Conservation (phyloP, 2,797 vertebrate species). For the Acanthornis magna region DNA sequence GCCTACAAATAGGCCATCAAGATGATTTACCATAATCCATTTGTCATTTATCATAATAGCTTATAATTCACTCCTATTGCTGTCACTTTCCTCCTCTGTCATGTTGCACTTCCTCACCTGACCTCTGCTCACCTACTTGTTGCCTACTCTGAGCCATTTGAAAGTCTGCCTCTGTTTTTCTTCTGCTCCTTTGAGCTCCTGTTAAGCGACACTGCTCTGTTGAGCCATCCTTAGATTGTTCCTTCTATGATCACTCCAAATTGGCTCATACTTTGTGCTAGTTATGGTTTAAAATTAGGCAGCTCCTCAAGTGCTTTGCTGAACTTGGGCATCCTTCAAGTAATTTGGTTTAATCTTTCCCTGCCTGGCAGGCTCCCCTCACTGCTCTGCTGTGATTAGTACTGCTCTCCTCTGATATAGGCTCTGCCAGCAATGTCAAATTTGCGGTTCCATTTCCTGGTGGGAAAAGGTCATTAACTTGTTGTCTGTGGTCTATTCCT, state of each 20-base stretch:
- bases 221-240: constrained; percentile 12
- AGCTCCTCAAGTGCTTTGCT: constrained; percentile 16
- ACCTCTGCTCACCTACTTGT: constrained; percentile 4
- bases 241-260: neutral
- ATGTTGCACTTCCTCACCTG: constrained; percentile 8
- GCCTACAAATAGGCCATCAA: constrained; percentile 33
- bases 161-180: constrained; percentile 35
- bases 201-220: neutral
- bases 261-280: neutral
- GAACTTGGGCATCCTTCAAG: neutral
- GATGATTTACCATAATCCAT: constrained; percentile 14
- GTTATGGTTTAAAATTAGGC: constrained; percentile 19
- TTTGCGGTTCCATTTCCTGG: constrained; percentile 7
- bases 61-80: constrained; percentile 39
- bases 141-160: constrained; percentile 15
- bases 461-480: constrained; percentile 49
- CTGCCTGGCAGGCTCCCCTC: neutral
- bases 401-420: neutral
- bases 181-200: neutral
- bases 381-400: neutral
- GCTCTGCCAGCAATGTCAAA: neutral
- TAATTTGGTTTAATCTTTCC: constrained; percentile 34
- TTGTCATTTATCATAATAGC: constrained; percentile 47
- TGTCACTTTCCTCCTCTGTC: neutral
- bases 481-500: neutral